Base-by-base conservation (phyloP, 2,888 invertebrate species). In the Coremacera marginata region DNA sequence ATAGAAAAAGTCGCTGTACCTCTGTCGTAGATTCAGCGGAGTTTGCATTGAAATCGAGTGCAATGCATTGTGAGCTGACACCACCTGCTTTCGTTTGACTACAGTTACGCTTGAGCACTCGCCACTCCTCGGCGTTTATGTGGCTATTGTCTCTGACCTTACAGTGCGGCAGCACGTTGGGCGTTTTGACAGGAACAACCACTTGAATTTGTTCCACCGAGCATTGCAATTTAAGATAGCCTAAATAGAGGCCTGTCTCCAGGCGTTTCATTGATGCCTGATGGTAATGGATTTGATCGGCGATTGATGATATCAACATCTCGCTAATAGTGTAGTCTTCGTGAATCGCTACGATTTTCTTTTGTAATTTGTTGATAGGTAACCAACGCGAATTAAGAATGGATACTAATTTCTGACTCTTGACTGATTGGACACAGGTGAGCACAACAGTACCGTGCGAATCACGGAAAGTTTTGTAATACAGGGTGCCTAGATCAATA, bases 61-160 rank as follows among this genome's bases (percentile, higher is more conserved):
- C 81, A 31, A 85, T 52, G 19, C 80, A 75, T 5, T 83, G 82
- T 74, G 82, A 79, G 27, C 81, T 77, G 25, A 72, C 70, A 8
- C 70, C 75, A 51, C 83, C 88, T 75, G 34, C 31, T 44, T 11
- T 89, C 25, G 90, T 90, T 0, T 90, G 89, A 80, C 91, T 91
- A 44, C 44, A 44, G 60, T 91, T 90, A 27, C 91, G 92, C 85
- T 94, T 95, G 16, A 98, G 90, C 88, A 96, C 95, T 82, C 96
- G 94, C 98, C 98, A 99, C 90, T 99, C 99, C 87, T 98, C 98
- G 34, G 95, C 95, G 16, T 98, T 98, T 0, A 99, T 96, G 87
- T 98, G 98, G 1, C 98, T 95, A 90, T 98, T 98, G 82, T 97
- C 96, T 79, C 99, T 91, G 52, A 99, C 94, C 88, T 96, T 95